Conservation (phyloP, 2,113 vertebrate species). For the Chascanopsetta lugubris region DNA sequence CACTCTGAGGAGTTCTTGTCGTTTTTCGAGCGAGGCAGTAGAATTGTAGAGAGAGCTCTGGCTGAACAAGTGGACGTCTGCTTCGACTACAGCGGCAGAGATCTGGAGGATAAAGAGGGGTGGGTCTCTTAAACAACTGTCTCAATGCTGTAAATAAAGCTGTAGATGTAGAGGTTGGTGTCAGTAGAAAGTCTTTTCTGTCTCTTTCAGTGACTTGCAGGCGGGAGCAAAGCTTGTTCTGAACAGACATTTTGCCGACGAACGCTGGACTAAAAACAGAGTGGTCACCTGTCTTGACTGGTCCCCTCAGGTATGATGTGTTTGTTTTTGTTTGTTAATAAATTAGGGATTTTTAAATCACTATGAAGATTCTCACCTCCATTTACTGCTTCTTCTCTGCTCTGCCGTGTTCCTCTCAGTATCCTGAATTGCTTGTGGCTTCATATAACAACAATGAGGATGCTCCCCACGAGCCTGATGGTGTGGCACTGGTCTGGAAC, state of each 20-base stretch:
- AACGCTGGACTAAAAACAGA: constrained; percentile 97
- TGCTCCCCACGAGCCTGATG: constrained; percentile 95
- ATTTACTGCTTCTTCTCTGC: neutral
- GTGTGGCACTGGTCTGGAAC: constrained; percentile 97
- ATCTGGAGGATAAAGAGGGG: constrained; percentile 98
- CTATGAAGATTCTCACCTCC: neutral
- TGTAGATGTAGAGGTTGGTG: neutral
- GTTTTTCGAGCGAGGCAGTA: constrained; percentile 94
- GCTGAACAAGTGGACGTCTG: constrained; percentile 97
- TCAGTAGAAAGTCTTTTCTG: neutral
- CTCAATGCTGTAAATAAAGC: neutral
- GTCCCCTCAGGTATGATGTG: constrained; percentile 92
- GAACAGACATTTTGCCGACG: constrained; percentile 95
- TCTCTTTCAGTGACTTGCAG: constrained; percentile 87
- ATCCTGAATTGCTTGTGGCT: constrained; percentile 93
- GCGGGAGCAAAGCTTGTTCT: constrained; percentile 94
- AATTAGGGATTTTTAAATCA: neutral
- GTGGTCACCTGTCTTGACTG: constrained; percentile 98
- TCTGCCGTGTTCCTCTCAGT: constrained; percentile 76
- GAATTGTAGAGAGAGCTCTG: constrained; percentile 94
- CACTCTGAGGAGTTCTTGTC: constrained; percentile 92
- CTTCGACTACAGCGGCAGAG: constrained; percentile 98
- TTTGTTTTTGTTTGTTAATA: too few species aligned
- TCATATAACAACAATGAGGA: constrained; percentile 98
- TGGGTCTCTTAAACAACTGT: constrained; percentile 66